These are phyloP conservation scores for Opisthograptis luteolata DNA, from an alignment of 2,888 invertebrate species.

Conservation along the genomic window DNA sequence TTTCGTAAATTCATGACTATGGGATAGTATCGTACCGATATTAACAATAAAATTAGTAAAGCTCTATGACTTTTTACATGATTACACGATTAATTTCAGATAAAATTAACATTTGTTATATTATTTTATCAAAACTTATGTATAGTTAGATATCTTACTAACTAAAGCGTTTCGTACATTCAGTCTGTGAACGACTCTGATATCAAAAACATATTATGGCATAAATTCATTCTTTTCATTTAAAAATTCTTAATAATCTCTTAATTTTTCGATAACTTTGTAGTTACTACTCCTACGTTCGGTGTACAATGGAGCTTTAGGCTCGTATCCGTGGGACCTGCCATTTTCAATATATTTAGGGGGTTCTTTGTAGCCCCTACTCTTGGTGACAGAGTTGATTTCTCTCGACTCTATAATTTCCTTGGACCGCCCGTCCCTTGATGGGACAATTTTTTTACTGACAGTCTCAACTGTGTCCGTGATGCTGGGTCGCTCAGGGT, in stretches of 20 bases:
- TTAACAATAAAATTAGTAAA: constrained; percentile 76
- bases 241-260: constrained; percentile 67
- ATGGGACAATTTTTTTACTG: constrained; percentile 87
- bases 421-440: constrained; percentile 85
- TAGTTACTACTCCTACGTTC: constrained; percentile 77
- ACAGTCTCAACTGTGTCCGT: constrained; percentile 89
- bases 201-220: constrained; percentile 73
- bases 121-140: constrained; percentile 51
- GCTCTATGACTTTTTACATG: constrained; percentile 80
- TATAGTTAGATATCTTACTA: constrained; percentile 62
- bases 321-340: constrained; percentile 65
- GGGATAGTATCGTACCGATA: constrained; percentile 65
- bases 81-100: constrained; percentile 57
- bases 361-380: constrained; percentile 82
- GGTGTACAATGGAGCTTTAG: constrained; percentile 67
- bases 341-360: constrained; percentile 84
- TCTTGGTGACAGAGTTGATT: constrained; percentile 88
- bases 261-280: constrained; percentile 75
- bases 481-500: constrained; percentile 87
- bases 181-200: constrained; percentile 74
- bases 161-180: constrained; percentile 67
- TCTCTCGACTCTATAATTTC: constrained; percentile 89
- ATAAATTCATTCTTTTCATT: constrained; percentile 36
- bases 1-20: constrained; percentile 53
- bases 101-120: constrained; percentile 60